Evolutionary conservation across 2,888 invertebrate genomes (phyloP).

Genomic region (Sesamia inferens): DNA sequence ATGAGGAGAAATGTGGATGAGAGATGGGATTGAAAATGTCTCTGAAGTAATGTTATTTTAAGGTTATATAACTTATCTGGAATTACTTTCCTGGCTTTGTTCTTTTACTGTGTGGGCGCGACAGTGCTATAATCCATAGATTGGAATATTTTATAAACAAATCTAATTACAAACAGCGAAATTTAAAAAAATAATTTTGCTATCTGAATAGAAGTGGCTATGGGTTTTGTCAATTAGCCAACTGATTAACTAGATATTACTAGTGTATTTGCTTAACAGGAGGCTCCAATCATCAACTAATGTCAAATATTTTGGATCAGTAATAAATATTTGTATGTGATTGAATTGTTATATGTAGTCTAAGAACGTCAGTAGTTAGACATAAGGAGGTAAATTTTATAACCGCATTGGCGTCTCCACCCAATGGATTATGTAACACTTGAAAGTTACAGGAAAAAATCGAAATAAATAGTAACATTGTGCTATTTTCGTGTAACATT

Average conservation of each 20-base stretch:
- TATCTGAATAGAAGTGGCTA: no score
- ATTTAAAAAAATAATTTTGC: background rate
- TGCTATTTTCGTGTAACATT: background rate
- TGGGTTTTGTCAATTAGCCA: background rate
- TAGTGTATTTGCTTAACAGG: background rate
- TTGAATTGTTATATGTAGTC: background rate
- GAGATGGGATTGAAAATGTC: background rate
- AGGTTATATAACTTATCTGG: background rate
- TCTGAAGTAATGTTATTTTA: background rate
- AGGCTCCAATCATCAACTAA: no score
- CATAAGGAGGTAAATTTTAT: background rate
- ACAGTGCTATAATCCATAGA: no score
- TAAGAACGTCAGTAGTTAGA: no score
- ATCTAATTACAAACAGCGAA: background rate
- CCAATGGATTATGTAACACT: background rate
- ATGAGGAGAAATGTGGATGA: background rate
- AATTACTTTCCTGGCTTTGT: background rate
- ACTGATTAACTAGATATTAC: background rate
- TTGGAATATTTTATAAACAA: background rate
- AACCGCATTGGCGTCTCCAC: background rate
- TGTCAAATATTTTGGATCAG: no score
- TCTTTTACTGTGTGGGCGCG: background rate
- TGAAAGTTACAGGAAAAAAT: background rate
- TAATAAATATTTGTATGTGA: no score
- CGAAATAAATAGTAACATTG: background rate